Evolutionary conservation across 2,797 vertebrate species (phyloP).

Genomic region (Antrozous pallidus): DNA sequence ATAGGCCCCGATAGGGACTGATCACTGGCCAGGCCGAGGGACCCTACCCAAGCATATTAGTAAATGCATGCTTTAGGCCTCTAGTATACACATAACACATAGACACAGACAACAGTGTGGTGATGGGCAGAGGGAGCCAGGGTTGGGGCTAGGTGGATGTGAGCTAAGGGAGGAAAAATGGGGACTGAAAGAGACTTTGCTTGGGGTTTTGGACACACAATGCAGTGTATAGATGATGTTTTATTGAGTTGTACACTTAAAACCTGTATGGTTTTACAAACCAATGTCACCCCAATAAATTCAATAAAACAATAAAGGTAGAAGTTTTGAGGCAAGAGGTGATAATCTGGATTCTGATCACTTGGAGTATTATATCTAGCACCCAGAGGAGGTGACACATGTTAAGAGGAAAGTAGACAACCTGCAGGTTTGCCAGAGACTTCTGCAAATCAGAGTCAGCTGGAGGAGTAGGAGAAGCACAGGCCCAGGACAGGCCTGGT

Average conservation of each 20-base stretch:
- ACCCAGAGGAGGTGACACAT: not conserved
- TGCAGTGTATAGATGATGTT: not conserved
- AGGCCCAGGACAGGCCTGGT: not conserved
- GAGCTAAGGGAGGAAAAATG: not conserved
- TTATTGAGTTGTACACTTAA: not conserved
- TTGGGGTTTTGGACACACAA: not conserved
- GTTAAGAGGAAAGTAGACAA: not conserved
- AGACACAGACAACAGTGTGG: not conserved
- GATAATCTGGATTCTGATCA: not conserved
- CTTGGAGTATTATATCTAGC: not conserved
- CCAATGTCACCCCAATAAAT: not conserved
- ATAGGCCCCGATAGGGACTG: no score
- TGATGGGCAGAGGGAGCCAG: not conserved
- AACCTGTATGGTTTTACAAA: not conserved
- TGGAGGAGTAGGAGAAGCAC: not conserved
- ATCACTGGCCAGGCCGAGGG: no score
- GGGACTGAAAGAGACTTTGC: not conserved
- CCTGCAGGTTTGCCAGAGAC: not conserved
- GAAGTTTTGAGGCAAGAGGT: not conserved
- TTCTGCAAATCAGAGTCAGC: not conserved
- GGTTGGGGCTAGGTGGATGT: not conserved
- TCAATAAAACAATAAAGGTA: not conserved
- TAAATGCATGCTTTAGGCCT: no score
- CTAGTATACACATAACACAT: not conserved
- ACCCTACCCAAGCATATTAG: no score